Evolutionary conservation across 2,113 vertebrate species (phyloP), one percentile per base, ranked within the genome.

Genomic region (Cebidichthys violaceus): DNA sequence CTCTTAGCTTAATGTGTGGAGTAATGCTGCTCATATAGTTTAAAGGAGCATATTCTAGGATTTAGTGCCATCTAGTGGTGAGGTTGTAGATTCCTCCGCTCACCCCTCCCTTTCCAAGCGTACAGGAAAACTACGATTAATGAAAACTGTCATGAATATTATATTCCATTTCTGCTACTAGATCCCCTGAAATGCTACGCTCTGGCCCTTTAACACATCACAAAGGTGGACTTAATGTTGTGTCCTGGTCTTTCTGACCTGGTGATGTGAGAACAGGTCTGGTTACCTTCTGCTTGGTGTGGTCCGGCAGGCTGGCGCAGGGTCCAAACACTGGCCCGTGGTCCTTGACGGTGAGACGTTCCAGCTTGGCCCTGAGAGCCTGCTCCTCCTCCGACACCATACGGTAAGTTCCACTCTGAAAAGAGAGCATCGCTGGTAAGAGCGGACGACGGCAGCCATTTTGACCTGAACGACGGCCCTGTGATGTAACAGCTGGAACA

Each of bases 311-410:
- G 82, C 95, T 94, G 52, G 94, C 87, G 0, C 96, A 97, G 29
- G 79, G 91, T 79, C 96, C 98, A 9, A 97, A 99, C 86, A 99
- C 97, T 0, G 96, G 96, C 18, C 98, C 98, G 0, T 99, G 98
- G 93, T 99, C 98, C 93, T 97, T 97, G 74, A 97, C 95, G 0
- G 97, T 98, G 64, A 99, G 97, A 33, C 94, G 96, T 70, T 99
- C 97, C 78, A 99, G 93, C 81, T 97, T 99, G 69, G 95, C 88
- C 62, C 97, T 95, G 71, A 99, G 96, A 0, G 95, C 96, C 92
- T 97, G 98, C 84, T 99, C 98, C 95, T 99, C 98, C 88, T 99
- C 98, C 0, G 98, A 96, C 77, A 99, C 94, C 75, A 96, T 94
- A 2, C 98, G 97, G 88, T 97, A 99, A 0, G 96, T 97, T 94